These are phyloP conservation scores for Nineta flava DNA, from an alignment of 2,888 invertebrate species.

Conservation along the genomic window DNA sequence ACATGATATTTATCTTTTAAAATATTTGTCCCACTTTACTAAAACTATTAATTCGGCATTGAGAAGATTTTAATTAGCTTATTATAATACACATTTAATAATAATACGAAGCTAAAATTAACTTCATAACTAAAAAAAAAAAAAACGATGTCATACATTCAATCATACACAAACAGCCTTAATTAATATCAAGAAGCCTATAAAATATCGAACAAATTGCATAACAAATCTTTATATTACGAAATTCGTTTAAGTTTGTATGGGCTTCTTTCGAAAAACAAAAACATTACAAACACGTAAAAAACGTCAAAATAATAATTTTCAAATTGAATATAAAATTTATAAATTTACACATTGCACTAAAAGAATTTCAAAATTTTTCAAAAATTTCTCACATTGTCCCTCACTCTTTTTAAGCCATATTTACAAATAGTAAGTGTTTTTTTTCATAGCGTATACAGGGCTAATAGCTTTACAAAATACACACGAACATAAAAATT, in stretches of 20 bases:
- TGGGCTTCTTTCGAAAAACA: too few species aligned
- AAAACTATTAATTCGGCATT: constrained; percentile 16
- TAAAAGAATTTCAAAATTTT: not conserved
- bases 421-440: not conserved
- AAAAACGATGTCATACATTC: not conserved
- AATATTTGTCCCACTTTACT: not conserved
- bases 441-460: constrained; percentile 2
- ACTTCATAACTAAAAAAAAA: not conserved
- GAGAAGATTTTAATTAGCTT: constrained; percentile 12
- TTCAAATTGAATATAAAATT: not conserved
- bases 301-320: not conserved
- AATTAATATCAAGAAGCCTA: not conserved
- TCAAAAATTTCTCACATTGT: not conserved
- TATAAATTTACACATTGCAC: not conserved
- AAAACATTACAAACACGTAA: not conserved
- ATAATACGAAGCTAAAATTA: not conserved
- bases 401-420: not conserved
- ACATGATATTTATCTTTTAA: too few species aligned
- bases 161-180: constrained; percentile 1
- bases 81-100: not conserved
- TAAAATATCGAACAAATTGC: not conserved
- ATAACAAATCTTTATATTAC: not conserved
- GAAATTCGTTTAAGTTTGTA: not conserved
- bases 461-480: not conserved
- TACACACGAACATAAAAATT: too few species aligned